These are phyloP conservation scores for Megalops atlanticus DNA, from an alignment of 2,113 vertebrate species.

Conservation along the genomic window DNA sequence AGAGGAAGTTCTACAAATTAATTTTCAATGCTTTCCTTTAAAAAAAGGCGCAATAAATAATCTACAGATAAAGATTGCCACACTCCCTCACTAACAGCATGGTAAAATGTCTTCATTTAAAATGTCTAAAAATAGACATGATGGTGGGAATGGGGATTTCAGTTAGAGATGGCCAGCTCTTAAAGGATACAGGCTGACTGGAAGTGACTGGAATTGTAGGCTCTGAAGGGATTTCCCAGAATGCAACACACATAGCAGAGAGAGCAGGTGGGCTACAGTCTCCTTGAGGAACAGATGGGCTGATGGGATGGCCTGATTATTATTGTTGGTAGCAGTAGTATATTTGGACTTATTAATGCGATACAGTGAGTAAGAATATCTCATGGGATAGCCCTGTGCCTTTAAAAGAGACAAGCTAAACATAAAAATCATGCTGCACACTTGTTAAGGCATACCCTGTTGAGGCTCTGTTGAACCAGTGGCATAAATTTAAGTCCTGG, in stretches of 20 bases:
- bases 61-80: constrained; percentile 34
- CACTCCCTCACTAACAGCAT: constrained; percentile 22
- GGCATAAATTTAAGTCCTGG: not conserved
- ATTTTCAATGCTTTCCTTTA: constrained; percentile 40
- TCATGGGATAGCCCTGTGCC: not conserved
- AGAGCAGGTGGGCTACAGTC: not conserved
- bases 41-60: constrained; percentile 47
- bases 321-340: not conserved
- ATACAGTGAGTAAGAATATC: not conserved
- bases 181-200: not conserved
- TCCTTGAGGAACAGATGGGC: not conserved
- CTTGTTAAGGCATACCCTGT: not conserved
- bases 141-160: not conserved
- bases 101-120: constrained; percentile 10
- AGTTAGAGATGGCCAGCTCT: not conserved
- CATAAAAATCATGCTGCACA: not conserved
- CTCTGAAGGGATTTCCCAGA: not conserved
- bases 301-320: not conserved
- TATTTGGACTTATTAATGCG: not conserved
- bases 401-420: not conserved
- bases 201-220: not conserved
- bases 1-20: constrained; percentile 45
- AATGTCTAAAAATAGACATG: constrained; percentile 32
- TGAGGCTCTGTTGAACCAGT: not conserved
- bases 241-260: not conserved